Base-by-base conservation (phyloP, 2,888 invertebrate genomes). In the Oxycera nigricornis region DNA sequence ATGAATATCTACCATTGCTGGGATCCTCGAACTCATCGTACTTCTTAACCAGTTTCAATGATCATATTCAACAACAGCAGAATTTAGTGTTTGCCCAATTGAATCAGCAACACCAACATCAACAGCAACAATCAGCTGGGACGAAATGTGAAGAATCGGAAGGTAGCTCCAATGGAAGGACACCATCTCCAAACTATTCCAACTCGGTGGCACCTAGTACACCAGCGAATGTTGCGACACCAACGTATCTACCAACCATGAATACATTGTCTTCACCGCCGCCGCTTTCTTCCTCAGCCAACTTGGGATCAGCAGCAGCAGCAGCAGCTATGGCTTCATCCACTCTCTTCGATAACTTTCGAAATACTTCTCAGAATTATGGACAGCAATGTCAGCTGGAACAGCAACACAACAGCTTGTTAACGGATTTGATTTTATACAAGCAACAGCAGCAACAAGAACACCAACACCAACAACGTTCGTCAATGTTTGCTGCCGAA, bases 371-470 rank as follows among this genome's bases (percentile, higher is more conserved):
- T n/a, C 65, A 65, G 24, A 17, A 30, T 6, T 20, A 65, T 3
- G 22, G 24, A 31, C 31, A 46, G 14, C 52, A 30, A 31, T 17
- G 46, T 11, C 70, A 70, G 20, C 52, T 31, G 3, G 52, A 70
- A 14, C 70, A 70, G 22, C 70, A 70, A 14, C 50, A 70, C 52
- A 70, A 70, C 31, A 70, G 35, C 22, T 46, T 72, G 2, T 28
- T 72, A 20, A 72, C 72, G 4, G 72, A 72, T 59, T n/a, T 72
- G 2, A 72, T 72, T 14, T 22, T 72, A n/a, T 72, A 72, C 20
- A 72, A 57, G 24, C 68, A 74, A 22, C 73, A 75, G 31, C 30
- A 75, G 2, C 75, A 77, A 61, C 77, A 76, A 14, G 72, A 74
- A 0, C 52, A 72, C 17, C 72, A 72, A 35, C 31, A 70, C 7